Evolutionary conservation across 2,797 vertebrate species (phyloP), one percentile per base, ranked within the genome.

Genomic region (Todus mexicanus): DNA sequence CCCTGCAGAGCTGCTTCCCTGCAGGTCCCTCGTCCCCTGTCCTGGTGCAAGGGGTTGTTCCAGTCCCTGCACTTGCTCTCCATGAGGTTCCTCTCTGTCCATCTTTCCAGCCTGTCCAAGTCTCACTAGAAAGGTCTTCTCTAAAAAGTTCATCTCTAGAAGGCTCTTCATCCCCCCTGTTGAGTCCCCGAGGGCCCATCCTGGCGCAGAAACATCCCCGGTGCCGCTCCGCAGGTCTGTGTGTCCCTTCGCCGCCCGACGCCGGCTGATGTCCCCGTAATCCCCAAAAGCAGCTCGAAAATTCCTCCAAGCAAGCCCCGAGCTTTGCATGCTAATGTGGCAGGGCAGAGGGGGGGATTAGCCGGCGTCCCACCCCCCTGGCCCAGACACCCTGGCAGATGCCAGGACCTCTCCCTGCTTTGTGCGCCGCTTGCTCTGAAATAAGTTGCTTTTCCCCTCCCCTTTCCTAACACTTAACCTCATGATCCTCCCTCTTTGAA

Each of bases 121-220:
- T 61, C 26, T 29, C 26, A 7, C 37, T 20, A 40, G 26, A 29
- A 61, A 61, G 38, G 12, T 12, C 59, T 38, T 60, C 57, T 60
- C 35, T 15, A 35, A n/a, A 10, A 23, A 35, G 18, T 11, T 25
- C 10, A 17, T 59, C 45, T 6, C 50, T n/a, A 3, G 1, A 1
- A 10, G 20, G 22, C 5, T 37, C 19, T 42, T 12, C 16, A 5
- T 15, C 31, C 33, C 48, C 5, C 14, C 33, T 7, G 50, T 17
- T 11, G 51, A 7, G 51, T 3, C 40, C 47, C 51, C 25, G 4
- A 1, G 42, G 3, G 17, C 68, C 29, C 7, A 0, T 18, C 29
- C 66, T 3, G 2, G 22, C 5, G 19, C 14, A 5, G 16, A 12
- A 9, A 12, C 7, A 9, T 4, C 23, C 13, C 6, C 1, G 1